Percentiles rank a stretch among this genome's conserved stretches.
These are phyloP conservation scores for Hyla sarda DNA, from an alignment of 2,113 vertebrate genomes.

Conservation along the genomic window DNA sequence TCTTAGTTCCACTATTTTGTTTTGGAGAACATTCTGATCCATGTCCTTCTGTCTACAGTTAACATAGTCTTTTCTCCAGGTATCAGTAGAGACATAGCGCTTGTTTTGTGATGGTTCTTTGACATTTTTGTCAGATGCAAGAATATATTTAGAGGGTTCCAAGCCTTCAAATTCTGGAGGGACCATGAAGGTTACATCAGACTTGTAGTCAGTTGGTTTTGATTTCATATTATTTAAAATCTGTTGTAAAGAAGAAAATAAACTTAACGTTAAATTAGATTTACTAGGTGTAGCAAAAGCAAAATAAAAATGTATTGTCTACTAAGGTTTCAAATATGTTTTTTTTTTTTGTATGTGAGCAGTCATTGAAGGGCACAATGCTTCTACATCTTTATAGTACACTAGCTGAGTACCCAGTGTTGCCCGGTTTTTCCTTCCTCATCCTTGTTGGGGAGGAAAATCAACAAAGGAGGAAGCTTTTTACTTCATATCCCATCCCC, in stretches of 20 bases:
- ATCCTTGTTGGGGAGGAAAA: no score
- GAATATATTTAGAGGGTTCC: constrained; percentile 24
- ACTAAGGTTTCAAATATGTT: no score
- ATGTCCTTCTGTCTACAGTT: constrained; percentile 23
- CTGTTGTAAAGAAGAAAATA: constrained; percentile 22
- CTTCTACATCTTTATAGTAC: no score
- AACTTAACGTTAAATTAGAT: not conserved
- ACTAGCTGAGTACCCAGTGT: no score
- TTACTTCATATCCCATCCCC: no score
- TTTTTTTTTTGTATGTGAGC: no score
- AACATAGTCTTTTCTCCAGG: constrained; percentile 16
- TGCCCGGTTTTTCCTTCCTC: no score
- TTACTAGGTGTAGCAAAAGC: no score
- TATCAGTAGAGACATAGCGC: constrained; percentile 35
- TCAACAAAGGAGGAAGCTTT: no score
- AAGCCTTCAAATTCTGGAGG: constrained; percentile 20
- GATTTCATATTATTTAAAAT: constrained; percentile 5
- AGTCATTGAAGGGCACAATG: no score
- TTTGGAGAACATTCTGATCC: not conserved
- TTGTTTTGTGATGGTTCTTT: not conserved
- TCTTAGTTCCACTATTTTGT: constrained; percentile 31
- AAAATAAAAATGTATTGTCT: no score
- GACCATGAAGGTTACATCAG: not conserved
- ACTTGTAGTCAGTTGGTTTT: constrained; percentile 7
- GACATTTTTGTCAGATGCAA: not conserved